Evolutionary conservation across 2,888 invertebrate genomes (phyloP).

Genomic region (Cerceris rybyensis): DNA sequence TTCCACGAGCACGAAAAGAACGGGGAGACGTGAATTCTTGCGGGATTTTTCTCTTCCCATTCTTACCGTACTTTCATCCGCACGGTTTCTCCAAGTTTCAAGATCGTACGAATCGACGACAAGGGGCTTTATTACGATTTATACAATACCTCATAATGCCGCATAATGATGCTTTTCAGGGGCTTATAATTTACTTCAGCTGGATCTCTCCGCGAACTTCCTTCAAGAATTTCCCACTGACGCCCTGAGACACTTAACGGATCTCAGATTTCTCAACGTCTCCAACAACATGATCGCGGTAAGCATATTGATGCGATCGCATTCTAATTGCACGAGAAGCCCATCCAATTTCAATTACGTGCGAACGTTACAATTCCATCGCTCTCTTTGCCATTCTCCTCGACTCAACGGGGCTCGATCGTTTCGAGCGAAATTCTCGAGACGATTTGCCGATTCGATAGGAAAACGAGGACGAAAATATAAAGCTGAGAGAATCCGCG

Average conservation of each 20-base stretch:
- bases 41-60: not conserved
- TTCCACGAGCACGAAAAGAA: not conserved
- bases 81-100: not conserved
- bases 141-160: not conserved
- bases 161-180: conserved; percentile 79
- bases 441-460: too few relatives aligned
- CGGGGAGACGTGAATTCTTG: not conserved
- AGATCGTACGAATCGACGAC: not conserved
- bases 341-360: not conserved
- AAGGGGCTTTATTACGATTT: not conserved
- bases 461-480: too few relatives aligned
- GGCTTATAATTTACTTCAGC: conserved; percentile 88
- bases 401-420: too few relatives aligned
- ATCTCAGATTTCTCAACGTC: conserved; percentile 89
- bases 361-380: too few relatives aligned
- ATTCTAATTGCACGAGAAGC: too few relatives aligned
- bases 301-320: conserved; percentile 54
- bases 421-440: too few relatives aligned
- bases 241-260: conserved; percentile 87
- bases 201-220: conserved; percentile 94
- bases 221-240: conserved; percentile 91
- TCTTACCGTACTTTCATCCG: not conserved
- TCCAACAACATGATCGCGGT: conserved; percentile 94
- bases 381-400: too few relatives aligned
- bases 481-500: too few relatives aligned